A percentile compares a stretch with the other conserved stretches of the same genome.
Evolutionary conservation across 2,888 invertebrate species (phyloP).

Genomic region (Rapana venosa): DNA sequence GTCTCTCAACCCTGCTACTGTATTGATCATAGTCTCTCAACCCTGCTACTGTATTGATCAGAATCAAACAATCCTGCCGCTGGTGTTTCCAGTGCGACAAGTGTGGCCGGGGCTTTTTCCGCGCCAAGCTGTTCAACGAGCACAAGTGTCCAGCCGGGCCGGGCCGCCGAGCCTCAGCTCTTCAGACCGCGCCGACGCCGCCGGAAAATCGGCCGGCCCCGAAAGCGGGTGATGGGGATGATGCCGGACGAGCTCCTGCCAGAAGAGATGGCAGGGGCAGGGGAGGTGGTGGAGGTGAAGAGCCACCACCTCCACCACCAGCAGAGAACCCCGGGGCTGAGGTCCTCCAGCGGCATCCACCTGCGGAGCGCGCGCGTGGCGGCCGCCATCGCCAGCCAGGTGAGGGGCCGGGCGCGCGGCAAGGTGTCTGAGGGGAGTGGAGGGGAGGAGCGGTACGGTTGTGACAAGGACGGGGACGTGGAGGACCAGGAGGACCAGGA

Average conservation of each 20-base stretch:
- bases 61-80: not conserved
- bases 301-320: not conserved
- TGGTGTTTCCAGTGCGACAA: conserved; percentile 65
- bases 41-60: too few relatives aligned
- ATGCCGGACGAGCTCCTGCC: conserved; percentile 21
- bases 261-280: conserved; percentile 28
- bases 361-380: conserved; percentile 37
- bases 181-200: conserved; percentile 62
- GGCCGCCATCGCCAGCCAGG: conserved; percentile 36
- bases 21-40: too few relatives aligned
- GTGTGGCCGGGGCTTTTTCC: conserved; percentile 73
- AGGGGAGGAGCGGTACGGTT: not conserved
- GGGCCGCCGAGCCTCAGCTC: conserved; percentile 59
- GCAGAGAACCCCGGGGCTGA: conserved; percentile 18
- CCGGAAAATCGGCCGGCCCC: conserved; percentile 69
- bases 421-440: not conserved
- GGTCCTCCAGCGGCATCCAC: conserved; percentile 34
- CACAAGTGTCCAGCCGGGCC: conserved; percentile 71
- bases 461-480: not conserved
- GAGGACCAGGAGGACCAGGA: not conserved
- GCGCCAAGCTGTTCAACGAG: conserved; percentile 70
- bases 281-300: not conserved
- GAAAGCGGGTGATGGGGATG: conserved; percentile 60
- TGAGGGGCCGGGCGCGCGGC: not conserved
- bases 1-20: too few relatives aligned